phyloP scores from a whole-genome alignment of 2,113 vertebrate genomes.

The Alligator sinensis region DNA sequence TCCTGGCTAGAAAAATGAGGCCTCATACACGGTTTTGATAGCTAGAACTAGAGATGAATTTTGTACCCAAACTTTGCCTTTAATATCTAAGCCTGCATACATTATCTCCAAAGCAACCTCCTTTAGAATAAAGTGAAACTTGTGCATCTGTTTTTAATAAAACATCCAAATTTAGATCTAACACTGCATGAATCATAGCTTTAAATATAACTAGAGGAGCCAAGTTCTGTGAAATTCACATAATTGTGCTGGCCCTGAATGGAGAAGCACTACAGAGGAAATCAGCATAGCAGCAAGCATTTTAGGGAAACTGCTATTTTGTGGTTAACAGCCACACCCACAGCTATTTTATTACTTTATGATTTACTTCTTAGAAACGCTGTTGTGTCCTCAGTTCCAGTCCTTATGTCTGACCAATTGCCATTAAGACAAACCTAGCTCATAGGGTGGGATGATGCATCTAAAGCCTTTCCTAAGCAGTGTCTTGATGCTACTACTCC shows the following conservation, averaged over 20 bases:
- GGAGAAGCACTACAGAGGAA: fast-evolving
- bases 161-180: background rate
- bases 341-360: fast-evolving
- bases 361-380: background rate
- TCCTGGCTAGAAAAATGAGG: background rate
- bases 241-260: background rate
- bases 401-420: background rate
- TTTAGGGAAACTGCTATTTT: background rate
- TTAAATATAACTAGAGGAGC: background rate
- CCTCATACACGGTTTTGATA: background rate
- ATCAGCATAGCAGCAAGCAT: background rate
- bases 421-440: background rate
- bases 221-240: background rate
- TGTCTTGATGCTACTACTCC: background rate
- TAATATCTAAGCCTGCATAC: background rate
- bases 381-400: fast-evolving
- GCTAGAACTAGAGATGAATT: background rate
- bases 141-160: conserved; percentile 24
- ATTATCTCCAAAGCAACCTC: background rate
- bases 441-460: background rate
- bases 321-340: background rate
- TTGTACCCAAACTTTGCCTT: background rate
- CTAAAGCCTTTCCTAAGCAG: background rate
- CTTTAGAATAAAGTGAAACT: background rate
- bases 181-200: conserved; percentile 1